Conservation (phyloP, 2,888 invertebrate genomes). For the Mesodorylaimus sp. region DNA sequence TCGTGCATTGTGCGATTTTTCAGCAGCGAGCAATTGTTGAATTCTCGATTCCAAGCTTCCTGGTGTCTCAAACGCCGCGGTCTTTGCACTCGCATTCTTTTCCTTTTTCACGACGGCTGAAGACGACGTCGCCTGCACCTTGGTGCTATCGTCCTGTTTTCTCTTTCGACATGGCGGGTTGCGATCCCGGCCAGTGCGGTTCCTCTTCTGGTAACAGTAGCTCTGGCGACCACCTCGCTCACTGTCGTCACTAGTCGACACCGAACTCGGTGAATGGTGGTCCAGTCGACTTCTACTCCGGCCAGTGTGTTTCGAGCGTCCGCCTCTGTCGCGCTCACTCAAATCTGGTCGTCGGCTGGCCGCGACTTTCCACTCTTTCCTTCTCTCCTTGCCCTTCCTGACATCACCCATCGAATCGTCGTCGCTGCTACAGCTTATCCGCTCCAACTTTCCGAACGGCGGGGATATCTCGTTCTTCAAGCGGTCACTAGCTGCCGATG, state of each 20-base stretch:
- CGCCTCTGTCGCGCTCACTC: no score
- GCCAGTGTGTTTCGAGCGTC: background rate
- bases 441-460: no score
- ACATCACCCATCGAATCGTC: background rate
- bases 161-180: no score
- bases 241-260: background rate
- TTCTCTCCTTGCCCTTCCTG: background rate
- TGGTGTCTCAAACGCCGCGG: background rate
- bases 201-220: background rate
- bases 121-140: background rate
- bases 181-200: background rate
- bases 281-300: background rate
- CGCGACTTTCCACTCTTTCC: background rate
- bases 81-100: background rate
- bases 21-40: background rate
- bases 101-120: background rate
- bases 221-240: background rate
- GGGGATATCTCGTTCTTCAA: no score
- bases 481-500: background rate
- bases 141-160: background rate
- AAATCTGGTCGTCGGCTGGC: background rate
- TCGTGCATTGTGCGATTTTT: background rate
- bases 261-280: background rate
- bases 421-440: background rate
- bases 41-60: constrained; percentile 2